phyloP scores from a whole-genome alignment of 2,888 invertebrate genomes.

The Agrotis ipsilon region DNA sequence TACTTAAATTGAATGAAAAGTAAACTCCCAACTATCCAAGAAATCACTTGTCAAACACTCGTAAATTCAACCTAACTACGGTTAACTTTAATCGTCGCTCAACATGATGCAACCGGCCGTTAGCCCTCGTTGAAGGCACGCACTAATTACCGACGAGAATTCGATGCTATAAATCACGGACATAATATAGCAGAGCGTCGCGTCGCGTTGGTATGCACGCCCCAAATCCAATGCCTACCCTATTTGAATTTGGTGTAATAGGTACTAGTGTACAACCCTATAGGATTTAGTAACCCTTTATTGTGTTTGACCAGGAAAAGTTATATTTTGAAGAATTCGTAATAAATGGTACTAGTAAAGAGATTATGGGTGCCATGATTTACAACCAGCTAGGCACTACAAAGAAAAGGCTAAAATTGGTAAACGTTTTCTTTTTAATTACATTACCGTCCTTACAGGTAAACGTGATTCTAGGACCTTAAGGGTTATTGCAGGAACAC shows the following conservation, averaged over 20 bases:
- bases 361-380: too few species aligned
- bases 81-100: slow-evolving; percentile 49
- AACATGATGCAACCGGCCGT: slow-evolving; percentile 59
- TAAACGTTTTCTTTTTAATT: too few species aligned
- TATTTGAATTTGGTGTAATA: slow-evolving; percentile 78
- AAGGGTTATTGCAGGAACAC: too few species aligned
- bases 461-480: too few species aligned
- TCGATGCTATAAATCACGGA: slow-evolving; percentile 90
- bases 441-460: too few species aligned
- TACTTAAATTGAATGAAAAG: too few species aligned
- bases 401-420: too few species aligned
- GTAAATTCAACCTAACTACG: background rate
- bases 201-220: slow-evolving; percentile 85
- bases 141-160: slow-evolving; percentile 90
- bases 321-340: background rate
- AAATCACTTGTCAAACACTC: too few species aligned
- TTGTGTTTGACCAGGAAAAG: slow-evolving; percentile 12
- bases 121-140: slow-evolving; percentile 82
- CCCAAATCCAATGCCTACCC: slow-evolving; percentile 82
- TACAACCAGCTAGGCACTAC: too few species aligned
- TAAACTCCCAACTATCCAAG: background rate
- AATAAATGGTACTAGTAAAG: background rate
- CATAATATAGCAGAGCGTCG: slow-evolving; percentile 89
- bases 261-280: slow-evolving; percentile 22
- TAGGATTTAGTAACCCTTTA: slow-evolving; percentile 29